Evolutionary conservation across 2,888 invertebrate genomes (phyloP), one percentile per base, ranked within the genome.

Genomic region (Chrysolina oricalcia): DNA sequence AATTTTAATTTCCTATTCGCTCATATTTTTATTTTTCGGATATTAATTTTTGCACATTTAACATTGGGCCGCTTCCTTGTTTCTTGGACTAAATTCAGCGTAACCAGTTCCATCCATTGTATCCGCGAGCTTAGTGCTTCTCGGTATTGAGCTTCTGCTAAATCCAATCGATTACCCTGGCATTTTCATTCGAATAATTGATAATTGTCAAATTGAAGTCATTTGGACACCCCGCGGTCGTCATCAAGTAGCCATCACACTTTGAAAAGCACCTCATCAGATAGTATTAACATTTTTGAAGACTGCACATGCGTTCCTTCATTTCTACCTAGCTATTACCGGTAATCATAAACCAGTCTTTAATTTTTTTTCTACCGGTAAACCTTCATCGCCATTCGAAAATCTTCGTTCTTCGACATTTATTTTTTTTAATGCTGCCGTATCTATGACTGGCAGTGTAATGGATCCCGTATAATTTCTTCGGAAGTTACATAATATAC

Each of bases 321-420:
- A 59, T n/a, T 59, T 59, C 59, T 27, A 59, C 59, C 35, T 59
- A 59, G 59, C 59, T n/a, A 59, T 59, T 59, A 59, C 35, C 59
- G 59, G 59, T 59, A 59, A 59, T 59, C 59, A 59, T 59, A 59
- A 59, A 59, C 59, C 59, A 59, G 59, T 35, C 27, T 59, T 59
- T 59, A 59, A 8, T 13, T 59, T 59, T 56, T 59, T 59, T 35
- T 59, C 35, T 21, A 53, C 19, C 21, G 53, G 19, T 53, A 23
- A 53, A 53, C 9, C n/a, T 27, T 17, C 59, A 59, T 27, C 23
- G 59, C 9, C 59, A 27, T 59, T 59, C 35, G 35, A 59, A 27
- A 59, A 59, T 27, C 27, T 59, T 59, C 59, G n/a, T 59, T 59
- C 59, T 59, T 59, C 59, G 27, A 59, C 59, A 59, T 27, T 59